Evolutionary conservation across 2,888 invertebrate genomes (phyloP).

Genomic region (Eristalis pertinax): DNA sequence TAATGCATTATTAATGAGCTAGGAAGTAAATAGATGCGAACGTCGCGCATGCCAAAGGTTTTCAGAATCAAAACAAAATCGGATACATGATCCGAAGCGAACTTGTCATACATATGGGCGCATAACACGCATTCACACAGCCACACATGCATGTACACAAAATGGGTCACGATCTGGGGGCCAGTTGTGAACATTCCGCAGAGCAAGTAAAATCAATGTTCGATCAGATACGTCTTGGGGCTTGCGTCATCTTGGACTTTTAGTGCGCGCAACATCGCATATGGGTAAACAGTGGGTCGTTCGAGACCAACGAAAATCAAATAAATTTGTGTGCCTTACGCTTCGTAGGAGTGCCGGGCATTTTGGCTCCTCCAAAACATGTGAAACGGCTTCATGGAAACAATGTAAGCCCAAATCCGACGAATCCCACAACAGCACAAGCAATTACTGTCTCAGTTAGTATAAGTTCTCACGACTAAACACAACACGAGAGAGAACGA

Average conservation of each 20-base stretch:
- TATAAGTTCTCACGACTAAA: neutral
- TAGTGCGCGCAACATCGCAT: neutral
- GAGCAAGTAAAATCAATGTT: neutral
- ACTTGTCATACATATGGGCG: neutral
- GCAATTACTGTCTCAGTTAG: neutral
- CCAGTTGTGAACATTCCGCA: neutral
- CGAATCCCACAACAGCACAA: neutral
- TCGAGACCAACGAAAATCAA: neutral
- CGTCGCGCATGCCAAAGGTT: constrained; percentile 9
- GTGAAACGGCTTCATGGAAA: constrained; percentile 13
- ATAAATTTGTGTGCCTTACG: neutral
- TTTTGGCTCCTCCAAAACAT: neutral
- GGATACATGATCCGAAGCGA: neutral
- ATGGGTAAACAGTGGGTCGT: neutral
- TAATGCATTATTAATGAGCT: neutral
- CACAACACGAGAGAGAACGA: neutral
- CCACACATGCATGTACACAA: neutral
- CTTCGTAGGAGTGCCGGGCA: neutral
- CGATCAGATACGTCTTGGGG: neutral
- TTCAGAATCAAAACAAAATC: constrained; percentile 40
- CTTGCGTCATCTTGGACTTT: neutral
- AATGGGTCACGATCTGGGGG: neutral
- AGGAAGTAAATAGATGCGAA: neutral
- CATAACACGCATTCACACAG: neutral
- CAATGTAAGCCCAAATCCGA: neutral